Evolutionary conservation across 2,888 invertebrate species (phyloP), one percentile per base, ranked within the genome.

Genomic region (Troilus luridus): DNA sequence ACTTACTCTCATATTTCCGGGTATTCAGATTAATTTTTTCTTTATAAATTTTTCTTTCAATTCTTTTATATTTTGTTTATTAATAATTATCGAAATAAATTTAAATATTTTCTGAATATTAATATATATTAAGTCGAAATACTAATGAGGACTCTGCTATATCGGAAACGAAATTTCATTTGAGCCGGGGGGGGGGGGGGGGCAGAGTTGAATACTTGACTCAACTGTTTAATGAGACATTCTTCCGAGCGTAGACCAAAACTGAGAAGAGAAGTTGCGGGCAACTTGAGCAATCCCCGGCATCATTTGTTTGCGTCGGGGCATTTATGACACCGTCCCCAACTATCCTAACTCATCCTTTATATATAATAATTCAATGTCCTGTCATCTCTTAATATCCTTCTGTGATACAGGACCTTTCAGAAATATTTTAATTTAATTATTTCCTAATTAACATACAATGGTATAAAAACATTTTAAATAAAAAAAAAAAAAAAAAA

Each of bases 201-300:
- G 17, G 8, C n/a, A 41, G 41, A 41, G 41, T 41, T 77, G 72
- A 77, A 85, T 85, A 56, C 56, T 85, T 85, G 85, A 56, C 85
- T 85, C 85, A 85, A 85, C 56, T 85, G 85, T 85, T 54, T 54
- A 58, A 85, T 85, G 85, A 85, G 85, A 58, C 85, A 85, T 85
- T 85, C 85, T 85, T 85, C 56, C 85, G 56, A 56, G 85, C 12
- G 85, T 56, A 58, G n/a, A 21, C 85, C 56, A n/a, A n/a, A 85
- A 85, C 21, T n/a, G 85, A 56, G 56, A 12, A 21, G 27, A 77
- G 56, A 85, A 85, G 56, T 85, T 85, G 56, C 56, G 17, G 56
- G n/a, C n/a, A 85, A 85, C n/a, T 85, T 85, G 56, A 12, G 56
- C 77, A 77, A 19, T 27, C 77, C 27, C 7, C 77, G 77, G n/a